A percentile compares a stretch with the other conserved stretches of the same genome.
phyloP scores from a whole-genome alignment of 2,888 invertebrate genomes.

The Yponomeuta evonymella region DNA sequence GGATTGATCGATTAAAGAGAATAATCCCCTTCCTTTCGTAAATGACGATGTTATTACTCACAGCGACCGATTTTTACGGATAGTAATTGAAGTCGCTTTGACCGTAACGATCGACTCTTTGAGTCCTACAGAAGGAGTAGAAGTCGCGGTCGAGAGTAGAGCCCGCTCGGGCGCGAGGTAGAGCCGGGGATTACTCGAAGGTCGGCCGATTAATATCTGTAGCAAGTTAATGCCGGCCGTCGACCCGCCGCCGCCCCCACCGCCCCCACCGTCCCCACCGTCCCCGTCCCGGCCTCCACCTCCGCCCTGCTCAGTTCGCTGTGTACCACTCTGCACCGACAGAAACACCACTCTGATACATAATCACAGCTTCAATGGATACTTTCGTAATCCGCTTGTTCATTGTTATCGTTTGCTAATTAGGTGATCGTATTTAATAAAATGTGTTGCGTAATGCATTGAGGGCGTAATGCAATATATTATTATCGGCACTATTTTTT shows the following conservation, averaged over 20 bases:
- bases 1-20: too few relatives aligned
- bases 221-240: background rate
- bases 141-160: too few relatives aligned
- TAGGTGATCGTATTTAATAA: too few relatives aligned
- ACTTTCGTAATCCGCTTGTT: background rate
- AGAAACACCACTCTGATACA: background rate
- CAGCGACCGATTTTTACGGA: too few relatives aligned
- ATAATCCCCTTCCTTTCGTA: too few relatives aligned
- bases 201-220: conserved; percentile 2
- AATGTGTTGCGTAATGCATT: background rate
- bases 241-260: background rate
- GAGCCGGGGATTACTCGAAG: background rate
- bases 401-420: background rate
- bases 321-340: background rate
- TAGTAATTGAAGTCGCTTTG: too few relatives aligned
- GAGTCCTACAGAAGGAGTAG: too few relatives aligned
- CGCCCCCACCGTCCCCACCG: background rate
- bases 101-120: too few relatives aligned
- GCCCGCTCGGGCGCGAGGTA: background rate
- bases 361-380: background rate
- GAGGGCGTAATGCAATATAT: too few relatives aligned
- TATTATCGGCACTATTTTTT: background rate
- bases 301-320: background rate
- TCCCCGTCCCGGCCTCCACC: background rate
- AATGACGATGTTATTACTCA: too few relatives aligned